Percentiles rank a stretch among this genome's conserved stretches.
Evolutionary conservation across 2,888 invertebrate genomes (phyloP).

Genomic region (Luperina nickerlii): DNA sequence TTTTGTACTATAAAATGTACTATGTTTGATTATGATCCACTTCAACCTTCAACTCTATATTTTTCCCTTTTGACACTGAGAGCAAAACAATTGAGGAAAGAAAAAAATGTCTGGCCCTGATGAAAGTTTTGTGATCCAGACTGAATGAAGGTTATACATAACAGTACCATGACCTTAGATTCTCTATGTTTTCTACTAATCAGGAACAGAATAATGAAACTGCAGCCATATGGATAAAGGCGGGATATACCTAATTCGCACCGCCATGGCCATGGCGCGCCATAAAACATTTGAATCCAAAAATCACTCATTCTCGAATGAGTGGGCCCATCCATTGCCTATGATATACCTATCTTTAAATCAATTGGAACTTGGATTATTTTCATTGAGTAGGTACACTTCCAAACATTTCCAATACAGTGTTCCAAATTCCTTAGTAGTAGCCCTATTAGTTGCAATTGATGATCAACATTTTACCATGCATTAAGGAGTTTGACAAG

Average conservation of each 20-base stretch:
- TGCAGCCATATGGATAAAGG: neutral
- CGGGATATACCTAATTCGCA: neutral
- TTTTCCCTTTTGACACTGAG: neutral
- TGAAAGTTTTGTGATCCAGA: no score
- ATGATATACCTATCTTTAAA: neutral
- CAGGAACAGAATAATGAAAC: neutral
- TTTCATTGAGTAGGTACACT: neutral
- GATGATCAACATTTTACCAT: neutral
- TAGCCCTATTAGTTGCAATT: neutral
- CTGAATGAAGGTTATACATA: neutral
- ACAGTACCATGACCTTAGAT: neutral
- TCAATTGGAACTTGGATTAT: neutral
- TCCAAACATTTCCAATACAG: neutral
- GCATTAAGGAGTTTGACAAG: neutral
- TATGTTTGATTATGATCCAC: no score
- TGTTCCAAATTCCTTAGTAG: neutral
- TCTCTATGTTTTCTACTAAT: neutral
- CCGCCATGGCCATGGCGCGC: neutral
- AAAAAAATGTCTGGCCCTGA: neutral
- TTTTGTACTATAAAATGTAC: neutral
- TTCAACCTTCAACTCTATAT: neutral
- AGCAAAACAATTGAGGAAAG: neutral
- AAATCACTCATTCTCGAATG: neutral
- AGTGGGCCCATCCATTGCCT: neutral
- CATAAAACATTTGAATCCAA: neutral